Evolutionary conservation across 2,888 invertebrate species (phyloP), one percentile per base, ranked within the genome.

Genomic region (Cartodere bifasciata): DNA sequence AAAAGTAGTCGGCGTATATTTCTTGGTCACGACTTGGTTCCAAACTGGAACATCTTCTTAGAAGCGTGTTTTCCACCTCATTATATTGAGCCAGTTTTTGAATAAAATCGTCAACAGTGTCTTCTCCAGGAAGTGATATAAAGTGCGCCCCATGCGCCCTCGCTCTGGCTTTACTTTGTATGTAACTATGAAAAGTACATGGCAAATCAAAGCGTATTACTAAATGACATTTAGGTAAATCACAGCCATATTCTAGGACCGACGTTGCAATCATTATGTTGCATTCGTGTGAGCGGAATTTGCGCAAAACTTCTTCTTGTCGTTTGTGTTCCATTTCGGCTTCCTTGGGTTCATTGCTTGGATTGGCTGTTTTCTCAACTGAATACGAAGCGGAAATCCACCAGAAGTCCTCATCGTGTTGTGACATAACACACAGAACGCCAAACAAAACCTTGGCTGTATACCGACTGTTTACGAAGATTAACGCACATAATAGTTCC

Each of bases 141-240:
- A 82, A 87, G 31, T 79, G 65, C 0, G 91, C 78, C 36, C 84
- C 77, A 1, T 72, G 58, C 0, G 87, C 83, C 10, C 88, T 65
- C 1, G 91, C 91, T 23, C 91, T 67, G 1, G 84, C 81, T 53
- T 90, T 85, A 39, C 90, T 85, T 52, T 83, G 79, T 9, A 86
- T 78, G 55, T 88, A 87, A 29, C 86, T 84, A 35, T 80, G 69
- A 53, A 77, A 80, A 55, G 75, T 76, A 15, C 67, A 63, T 0
- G 85, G 84, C 15, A 75, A 61, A 58, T 92, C 88, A 68, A 88
- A 91, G 41, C 90, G 67, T 34, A 94, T 65, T 1, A 94, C 91
- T 34, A 92, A 65, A 60, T 94, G 92, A 57, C 97, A 97, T 48
- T 88, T 80, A 3, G 90, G 90, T 46, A 95, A 70, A 61, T 95